Conservation (phyloP, 1,140 invertebrate genomes). For the Phymorhynchus buccinoides region DNA sequence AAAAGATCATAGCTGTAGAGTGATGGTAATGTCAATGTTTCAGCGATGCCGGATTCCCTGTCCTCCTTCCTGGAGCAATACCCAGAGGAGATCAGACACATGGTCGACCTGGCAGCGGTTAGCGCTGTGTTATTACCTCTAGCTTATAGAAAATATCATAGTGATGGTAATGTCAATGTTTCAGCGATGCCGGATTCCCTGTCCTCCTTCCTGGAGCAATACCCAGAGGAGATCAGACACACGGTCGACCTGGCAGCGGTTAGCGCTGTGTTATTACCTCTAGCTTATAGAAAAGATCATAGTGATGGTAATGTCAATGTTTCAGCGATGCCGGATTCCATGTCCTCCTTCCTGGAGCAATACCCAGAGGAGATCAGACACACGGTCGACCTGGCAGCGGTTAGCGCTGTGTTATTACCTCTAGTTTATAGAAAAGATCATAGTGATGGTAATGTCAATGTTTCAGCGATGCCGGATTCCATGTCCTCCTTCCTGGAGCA, state of each 20-base stretch:
- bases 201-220: conserved; percentile 28
- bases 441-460: too few relatives aligned
- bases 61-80: conserved; percentile 30
- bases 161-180: not conserved
- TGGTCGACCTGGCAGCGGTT: conserved; percentile 39
- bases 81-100: conserved; percentile 34
- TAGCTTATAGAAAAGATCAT: too few relatives aligned
- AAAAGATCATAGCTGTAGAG: too few relatives aligned
- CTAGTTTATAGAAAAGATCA: too few relatives aligned
- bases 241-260: conserved; percentile 39
- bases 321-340: not conserved
- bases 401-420: too few relatives aligned
- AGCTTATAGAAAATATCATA: too few relatives aligned
- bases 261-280: too few relatives aligned
- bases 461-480: too few relatives aligned
- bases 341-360: conserved; percentile 27
- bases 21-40: not conserved
- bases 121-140: too few relatives aligned
- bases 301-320: not conserved
- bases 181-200: not conserved
- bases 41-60: not conserved
- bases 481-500: conserved; percentile 31
- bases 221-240: conserved; percentile 33
- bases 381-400: conserved; percentile 38
- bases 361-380: conserved; percentile 36